Evolutionary conservation across 2,113 vertebrate genomes (phyloP).

Genomic region (Sphyrna mokarran): DNA sequence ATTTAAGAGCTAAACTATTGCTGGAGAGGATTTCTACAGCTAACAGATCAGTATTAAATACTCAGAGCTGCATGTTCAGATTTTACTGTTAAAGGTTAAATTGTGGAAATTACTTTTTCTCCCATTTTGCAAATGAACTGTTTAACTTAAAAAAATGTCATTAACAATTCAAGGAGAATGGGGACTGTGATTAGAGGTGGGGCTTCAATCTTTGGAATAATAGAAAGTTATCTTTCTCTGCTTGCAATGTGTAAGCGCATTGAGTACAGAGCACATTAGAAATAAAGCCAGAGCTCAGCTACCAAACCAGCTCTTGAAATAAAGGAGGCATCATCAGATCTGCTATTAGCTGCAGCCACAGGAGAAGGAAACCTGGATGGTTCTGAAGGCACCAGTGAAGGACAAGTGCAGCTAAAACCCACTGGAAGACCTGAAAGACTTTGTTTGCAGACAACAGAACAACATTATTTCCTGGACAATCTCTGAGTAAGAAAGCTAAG

Average conservation of each 20-base stretch:
- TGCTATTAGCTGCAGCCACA: too few species aligned
- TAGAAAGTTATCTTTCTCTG: background rate
- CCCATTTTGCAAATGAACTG: background rate
- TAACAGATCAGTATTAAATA: background rate
- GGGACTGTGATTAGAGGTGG: too few species aligned
- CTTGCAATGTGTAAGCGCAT: background rate
- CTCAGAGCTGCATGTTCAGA: background rate
- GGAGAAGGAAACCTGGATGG: background rate
- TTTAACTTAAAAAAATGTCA: background rate
- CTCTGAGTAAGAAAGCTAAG: background rate
- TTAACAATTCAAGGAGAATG: background rate
- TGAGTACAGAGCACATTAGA: background rate
- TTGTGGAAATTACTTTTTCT: background rate
- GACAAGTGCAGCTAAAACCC: background rate
- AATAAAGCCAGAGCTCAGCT: too few species aligned
- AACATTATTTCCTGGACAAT: background rate
- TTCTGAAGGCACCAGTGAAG: background rate
- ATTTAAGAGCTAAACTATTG: background rate
- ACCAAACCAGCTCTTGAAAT: too few species aligned
- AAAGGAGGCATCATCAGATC: too few species aligned
- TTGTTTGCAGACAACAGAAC: background rate
- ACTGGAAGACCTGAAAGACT: background rate
- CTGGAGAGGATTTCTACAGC: background rate
- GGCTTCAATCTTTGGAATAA: background rate
- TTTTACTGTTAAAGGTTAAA: background rate